A percentile compares a stretch with the other conserved stretches of the same genome.
These are phyloP conservation scores for Macrotis lagotis DNA, from an alignment of 2,113 vertebrate species.

Conservation along the genomic window DNA sequence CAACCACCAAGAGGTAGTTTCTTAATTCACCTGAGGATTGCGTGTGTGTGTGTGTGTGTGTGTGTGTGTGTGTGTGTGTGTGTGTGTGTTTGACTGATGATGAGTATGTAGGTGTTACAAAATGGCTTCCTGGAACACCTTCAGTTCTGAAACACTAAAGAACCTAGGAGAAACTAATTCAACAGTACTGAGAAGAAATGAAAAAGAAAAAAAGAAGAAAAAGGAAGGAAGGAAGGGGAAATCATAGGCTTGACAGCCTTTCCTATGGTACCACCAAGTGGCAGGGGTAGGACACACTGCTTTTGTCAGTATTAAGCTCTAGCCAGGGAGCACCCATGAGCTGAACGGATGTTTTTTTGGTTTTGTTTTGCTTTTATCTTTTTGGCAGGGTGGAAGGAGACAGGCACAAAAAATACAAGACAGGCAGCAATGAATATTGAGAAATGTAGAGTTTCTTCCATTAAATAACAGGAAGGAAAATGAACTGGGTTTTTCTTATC, in stretches of 20 bases:
- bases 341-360: not conserved
- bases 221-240: no score
- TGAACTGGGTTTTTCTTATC: not conserved
- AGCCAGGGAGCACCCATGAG: not conserved
- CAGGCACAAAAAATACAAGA: slow-evolving; percentile 34
- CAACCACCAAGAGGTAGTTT: not conserved
- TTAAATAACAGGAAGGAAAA: slow-evolving; percentile 31
- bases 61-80: no score
- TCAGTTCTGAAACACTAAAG: slow-evolving; percentile 4
- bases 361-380: not conserved
- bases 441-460: not conserved
- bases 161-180: slow-evolving; percentile 33
- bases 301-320: not conserved
- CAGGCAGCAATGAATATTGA: slow-evolving; percentile 33
- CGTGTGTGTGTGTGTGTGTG: not conserved
- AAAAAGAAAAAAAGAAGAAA: not conserved
- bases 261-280: not conserved
- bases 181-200: slow-evolving; percentile 13
- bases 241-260: not conserved
- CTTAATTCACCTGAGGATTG: slow-evolving; percentile 3
- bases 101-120: not conserved
- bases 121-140: slow-evolving; percentile 4
- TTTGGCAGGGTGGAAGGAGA: not conserved
- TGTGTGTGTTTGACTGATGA: rapidly evolving
- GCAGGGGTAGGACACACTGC: not conserved